phyloP scores from a whole-genome alignment of 2,113 vertebrate genomes.

The Nipponia nippon region DNA sequence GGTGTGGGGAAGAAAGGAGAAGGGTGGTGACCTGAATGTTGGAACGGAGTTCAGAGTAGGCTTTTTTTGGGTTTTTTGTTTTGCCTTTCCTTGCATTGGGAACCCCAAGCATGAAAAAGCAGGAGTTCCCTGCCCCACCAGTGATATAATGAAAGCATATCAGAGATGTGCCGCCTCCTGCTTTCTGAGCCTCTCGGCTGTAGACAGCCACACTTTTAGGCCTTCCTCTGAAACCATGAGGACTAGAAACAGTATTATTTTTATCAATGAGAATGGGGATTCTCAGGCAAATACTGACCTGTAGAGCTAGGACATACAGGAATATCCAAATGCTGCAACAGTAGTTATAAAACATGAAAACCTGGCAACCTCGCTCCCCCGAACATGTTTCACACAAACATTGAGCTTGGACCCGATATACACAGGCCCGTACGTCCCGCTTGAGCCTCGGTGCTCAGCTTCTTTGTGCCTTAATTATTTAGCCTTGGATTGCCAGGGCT shows the following conservation, averaged over 20 bases:
- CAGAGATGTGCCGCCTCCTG: neutral
- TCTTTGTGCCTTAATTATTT: neutral
- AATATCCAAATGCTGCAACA: neutral
- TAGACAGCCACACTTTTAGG: neutral
- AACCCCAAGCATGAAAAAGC: neutral
- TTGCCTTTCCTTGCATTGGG: neutral
- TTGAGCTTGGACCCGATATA: accelerated
- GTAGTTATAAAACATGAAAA: neutral
- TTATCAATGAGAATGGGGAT: neutral
- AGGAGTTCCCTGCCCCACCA: neutral
- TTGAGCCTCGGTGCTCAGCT: neutral
- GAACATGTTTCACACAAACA: neutral
- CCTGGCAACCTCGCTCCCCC: neutral
- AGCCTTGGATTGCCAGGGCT: neutral
- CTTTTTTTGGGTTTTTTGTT: neutral
- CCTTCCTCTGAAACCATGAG: neutral
- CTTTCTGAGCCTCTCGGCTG: neutral
- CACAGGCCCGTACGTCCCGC: neutral
- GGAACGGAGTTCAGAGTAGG: constrained; percentile 25
- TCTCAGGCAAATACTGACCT: neutral
- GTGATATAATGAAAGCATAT: neutral
- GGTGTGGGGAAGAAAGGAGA: constrained; percentile 38
- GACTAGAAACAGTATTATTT: neutral
- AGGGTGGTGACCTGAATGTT: constrained; percentile 54
- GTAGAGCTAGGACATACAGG: neutral